Percentiles rank a stretch among this genome's conserved stretches.
These are phyloP conservation scores for Lydus trimaculatus DNA, from an alignment of 2,888 invertebrate genomes.

Conservation along the genomic window DNA sequence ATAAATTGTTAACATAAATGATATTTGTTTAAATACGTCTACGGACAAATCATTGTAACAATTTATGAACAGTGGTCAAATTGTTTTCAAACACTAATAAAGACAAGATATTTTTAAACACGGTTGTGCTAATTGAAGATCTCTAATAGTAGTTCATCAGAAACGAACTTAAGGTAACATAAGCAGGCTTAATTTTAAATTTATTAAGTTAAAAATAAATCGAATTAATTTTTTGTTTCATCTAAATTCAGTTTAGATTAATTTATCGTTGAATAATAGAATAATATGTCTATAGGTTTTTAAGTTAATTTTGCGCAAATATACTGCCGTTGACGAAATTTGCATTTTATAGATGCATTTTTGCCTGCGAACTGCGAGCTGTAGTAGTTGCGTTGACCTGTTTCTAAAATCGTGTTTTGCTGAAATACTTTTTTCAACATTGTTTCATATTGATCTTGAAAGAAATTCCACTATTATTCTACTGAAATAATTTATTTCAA, in stretches of 20 bases:
- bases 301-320: background rate
- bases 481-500: too few relatives aligned
- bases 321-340: background rate
- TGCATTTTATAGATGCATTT: background rate
- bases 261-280: too few relatives aligned
- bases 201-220: background rate
- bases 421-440: too few relatives aligned
- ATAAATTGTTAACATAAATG: background rate
- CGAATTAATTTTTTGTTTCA: too few relatives aligned
- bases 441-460: too few relatives aligned
- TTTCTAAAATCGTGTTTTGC: background rate
- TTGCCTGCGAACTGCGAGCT: too few relatives aligned
- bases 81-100: conserved; percentile 4
- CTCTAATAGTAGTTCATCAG: background rate
- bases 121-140: background rate
- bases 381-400: background rate
- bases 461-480: too few relatives aligned
- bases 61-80: background rate
- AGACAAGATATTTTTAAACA: background rate
- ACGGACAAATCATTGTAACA: background rate
- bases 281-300: too few relatives aligned
- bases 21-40: background rate
- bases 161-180: background rate
- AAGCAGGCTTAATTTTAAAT: background rate
- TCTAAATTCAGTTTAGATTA: too few relatives aligned